Base-by-base conservation (phyloP, 2,113 vertebrate species). In the Scortum barcoo region DNA sequence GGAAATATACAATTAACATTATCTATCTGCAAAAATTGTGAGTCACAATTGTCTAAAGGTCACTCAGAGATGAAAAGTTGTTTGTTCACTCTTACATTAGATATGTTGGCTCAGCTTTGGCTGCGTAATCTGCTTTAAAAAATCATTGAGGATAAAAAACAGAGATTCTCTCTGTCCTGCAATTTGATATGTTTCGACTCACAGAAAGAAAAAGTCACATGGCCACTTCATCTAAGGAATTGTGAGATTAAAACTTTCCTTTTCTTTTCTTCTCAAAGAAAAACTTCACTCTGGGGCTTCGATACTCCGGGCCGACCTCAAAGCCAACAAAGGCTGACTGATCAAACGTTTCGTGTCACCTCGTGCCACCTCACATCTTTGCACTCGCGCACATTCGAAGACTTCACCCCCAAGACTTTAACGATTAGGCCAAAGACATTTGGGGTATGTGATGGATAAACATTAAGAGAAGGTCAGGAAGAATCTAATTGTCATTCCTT, bases 371-470 rank as follows among this genome's bases (percentile, higher is more conserved):
- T 78, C 80, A 53, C 62, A 79, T 86, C 51, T 85, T 57, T 85
- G 60, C 56, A 75, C 60, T 33, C 71, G 36, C 72, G 61, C 33
- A 65, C 65, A 79, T 17, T 26, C n/a, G 16, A 76, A 85, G 63
- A 79, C 67, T 71, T 78, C 65, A 19, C 82, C 48, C 76, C 56
- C n/a, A 60, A 48, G 68, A 61, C 53, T 74, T 53, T 42, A 65
- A 36, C 5, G n/a, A 76, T 68, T 54, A 76, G 42, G 36, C 70
- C 48, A 81, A 79, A 80, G 50, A 79, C 66, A 73, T 78, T 78
- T 22, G 10, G 53, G 63, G 48, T n/a, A 26, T 72, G 62, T 30
- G 48, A 81, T 67, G 74, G 70, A 68, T 70, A 75, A 77, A 85
- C 54, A 84, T 76, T 70, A 28, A 62, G 71, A 75, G 48, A 72